A percentile compares a stretch with the other conserved stretches of the same genome.
Conservation (phyloP, 2,113 vertebrate genomes). For the Aleadryas rufinucha region DNA sequence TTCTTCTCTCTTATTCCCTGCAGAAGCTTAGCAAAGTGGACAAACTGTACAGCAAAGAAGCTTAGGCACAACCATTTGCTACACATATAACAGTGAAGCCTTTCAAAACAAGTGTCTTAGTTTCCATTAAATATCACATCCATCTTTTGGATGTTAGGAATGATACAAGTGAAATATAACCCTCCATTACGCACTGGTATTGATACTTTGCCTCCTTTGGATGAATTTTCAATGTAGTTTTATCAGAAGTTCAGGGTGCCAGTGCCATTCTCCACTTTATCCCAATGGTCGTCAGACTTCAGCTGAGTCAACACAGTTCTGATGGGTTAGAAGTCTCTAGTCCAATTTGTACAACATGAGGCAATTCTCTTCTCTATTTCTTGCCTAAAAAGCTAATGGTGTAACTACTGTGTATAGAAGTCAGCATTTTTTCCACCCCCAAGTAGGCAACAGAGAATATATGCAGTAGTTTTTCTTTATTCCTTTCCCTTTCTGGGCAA, state of each 20-base stretch:
- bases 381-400: background rate
- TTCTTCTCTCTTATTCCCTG: background rate
- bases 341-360: background rate
- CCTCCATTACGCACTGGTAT: background rate
- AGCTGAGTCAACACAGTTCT: background rate
- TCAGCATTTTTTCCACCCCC: background rate
- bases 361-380: background rate
- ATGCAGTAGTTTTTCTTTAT: background rate
- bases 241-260: background rate
- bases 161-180: background rate
- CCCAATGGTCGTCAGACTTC: background rate
- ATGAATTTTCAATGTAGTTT: background rate
- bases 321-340: background rate
- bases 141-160: background rate
- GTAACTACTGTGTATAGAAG: background rate
- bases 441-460: background rate
- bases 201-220: background rate
- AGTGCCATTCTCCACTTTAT: background rate
- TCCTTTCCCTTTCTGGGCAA: background rate
- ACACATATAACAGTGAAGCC: accelerated
- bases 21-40: background rate
- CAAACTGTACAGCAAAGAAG: background rate
- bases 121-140: background rate
- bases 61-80: background rate
- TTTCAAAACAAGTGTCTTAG: background rate